phyloP scores from a whole-genome alignment of 2,797 vertebrate species.

The Centropyge bicolor region DNA sequence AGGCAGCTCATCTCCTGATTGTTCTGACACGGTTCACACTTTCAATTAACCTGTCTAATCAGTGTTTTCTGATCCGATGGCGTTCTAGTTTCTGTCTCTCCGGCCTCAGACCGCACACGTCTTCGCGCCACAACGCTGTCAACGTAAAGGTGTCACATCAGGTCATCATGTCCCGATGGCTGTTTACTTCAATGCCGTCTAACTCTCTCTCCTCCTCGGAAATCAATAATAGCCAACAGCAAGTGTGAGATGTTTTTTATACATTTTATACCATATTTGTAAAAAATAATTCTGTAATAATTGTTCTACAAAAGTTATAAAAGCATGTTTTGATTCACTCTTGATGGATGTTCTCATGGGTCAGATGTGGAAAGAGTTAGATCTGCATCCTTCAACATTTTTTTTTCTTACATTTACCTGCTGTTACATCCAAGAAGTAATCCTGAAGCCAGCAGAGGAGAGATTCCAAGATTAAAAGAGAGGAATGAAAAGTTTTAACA shows the following conservation, averaged over 20 bases:
- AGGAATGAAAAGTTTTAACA: slow-evolving; percentile 51
- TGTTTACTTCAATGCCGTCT: not conserved
- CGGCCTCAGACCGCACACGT: slow-evolving; percentile 10
- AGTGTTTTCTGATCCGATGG: not conserved
- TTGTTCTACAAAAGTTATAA: slow-evolving; percentile 16
- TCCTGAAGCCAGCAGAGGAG: slow-evolving; percentile 36
- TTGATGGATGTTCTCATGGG: not conserved
- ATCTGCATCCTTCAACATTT: not conserved
- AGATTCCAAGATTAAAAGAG: slow-evolving; percentile 49
- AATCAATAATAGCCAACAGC: slow-evolving; percentile 18
- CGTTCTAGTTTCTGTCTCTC: not conserved
- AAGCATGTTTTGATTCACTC: slow-evolving; percentile 4
- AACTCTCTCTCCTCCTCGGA: not conserved
- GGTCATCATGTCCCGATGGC: not conserved
- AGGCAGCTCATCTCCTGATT: not conserved
- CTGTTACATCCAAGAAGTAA: slow-evolving; percentile 29
- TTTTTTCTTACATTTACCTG: slow-evolving; percentile 16
- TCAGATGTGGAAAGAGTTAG: slow-evolving; percentile 8
- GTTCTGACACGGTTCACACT: not conserved
- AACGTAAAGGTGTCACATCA: not conserved
- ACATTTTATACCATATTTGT: not conserved
- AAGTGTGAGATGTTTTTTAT: not conserved
- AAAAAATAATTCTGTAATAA: not conserved
- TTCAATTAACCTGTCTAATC: slow-evolving; percentile 26
- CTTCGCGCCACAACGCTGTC: slow-evolving; percentile 9